phyloP scores from a whole-genome alignment of 1,140 invertebrate species.

The Drosophila santomea region DNA sequence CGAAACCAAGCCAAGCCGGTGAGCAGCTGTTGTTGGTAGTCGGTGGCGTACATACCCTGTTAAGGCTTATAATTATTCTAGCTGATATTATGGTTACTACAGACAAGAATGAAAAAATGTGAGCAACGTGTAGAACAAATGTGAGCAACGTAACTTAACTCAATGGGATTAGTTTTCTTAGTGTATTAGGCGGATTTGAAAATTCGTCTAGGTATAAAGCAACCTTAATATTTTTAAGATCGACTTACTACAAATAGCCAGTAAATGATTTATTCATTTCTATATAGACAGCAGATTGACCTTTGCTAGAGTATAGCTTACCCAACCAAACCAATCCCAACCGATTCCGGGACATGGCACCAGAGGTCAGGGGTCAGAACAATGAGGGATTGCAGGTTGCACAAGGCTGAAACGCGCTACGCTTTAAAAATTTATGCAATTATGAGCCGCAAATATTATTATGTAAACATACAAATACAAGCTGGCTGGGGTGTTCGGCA shows the following conservation, averaged over 20 bases:
- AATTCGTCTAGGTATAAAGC: too few relatives aligned
- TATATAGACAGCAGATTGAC: neutral
- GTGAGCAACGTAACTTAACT: too few relatives aligned
- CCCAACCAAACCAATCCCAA: conserved; percentile 59
- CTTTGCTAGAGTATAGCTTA: conserved; percentile 14
- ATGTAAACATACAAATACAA: conserved; percentile 79
- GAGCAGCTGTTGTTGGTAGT: neutral
- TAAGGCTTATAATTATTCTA: too few relatives aligned
- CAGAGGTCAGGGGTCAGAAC: conserved; percentile 29
- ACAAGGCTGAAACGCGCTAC: conserved; percentile 61
- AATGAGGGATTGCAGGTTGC: conserved; percentile 31
- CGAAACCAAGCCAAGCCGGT: conserved; percentile 52
- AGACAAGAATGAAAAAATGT: too few relatives aligned
- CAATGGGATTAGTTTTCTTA: too few relatives aligned
- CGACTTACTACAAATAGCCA: too few relatives aligned
- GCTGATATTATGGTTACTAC: too few relatives aligned
- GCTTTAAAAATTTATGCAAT: conserved; percentile 83
- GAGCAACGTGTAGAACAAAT: too few relatives aligned
- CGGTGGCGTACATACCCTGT: neutral
- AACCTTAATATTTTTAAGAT: neutral
- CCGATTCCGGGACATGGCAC: conserved; percentile 8
- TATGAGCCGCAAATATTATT: conserved; percentile 83
- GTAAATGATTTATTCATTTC: neutral
- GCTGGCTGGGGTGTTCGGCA: conserved; percentile 9
- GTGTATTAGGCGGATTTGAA: too few relatives aligned